Evolutionary conservation across 2,797 vertebrate genomes (phyloP).

Genomic region (Nyctalus aviator): DNA sequence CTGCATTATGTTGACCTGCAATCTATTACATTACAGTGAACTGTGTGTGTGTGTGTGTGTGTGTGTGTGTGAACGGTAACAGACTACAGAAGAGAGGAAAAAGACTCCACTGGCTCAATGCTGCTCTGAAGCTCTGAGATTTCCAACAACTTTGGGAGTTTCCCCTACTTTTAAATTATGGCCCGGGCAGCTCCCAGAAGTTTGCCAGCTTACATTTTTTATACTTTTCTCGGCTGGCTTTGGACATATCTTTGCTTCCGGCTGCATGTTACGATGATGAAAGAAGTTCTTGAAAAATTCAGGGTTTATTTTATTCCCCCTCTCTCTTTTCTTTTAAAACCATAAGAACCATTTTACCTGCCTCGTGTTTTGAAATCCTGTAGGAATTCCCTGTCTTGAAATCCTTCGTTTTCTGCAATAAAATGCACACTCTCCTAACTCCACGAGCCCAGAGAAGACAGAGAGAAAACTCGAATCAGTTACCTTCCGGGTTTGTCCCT

Average conservation of each 20-base stretch:
- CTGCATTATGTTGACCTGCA: neutral
- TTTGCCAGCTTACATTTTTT: neutral
- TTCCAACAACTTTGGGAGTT: neutral
- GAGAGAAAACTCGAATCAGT: slow-evolving; percentile 29
- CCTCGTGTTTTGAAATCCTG: slow-evolving; percentile 35
- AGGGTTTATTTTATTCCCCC: neutral
- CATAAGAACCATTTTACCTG: neutral
- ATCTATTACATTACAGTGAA: neutral
- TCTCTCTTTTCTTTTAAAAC: neutral
- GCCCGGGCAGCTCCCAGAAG: neutral
- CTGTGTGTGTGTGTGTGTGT: neutral
- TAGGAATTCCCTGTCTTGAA: slow-evolving; percentile 63
- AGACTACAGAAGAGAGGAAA: neutral
- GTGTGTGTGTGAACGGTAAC: neutral
- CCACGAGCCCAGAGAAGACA: slow-evolving; percentile 6
- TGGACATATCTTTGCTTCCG: neutral
- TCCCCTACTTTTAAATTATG: neutral
- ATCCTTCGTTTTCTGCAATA: slow-evolving; percentile 10
- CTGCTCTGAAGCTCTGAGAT: neutral
- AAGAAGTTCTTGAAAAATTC: slow-evolving; percentile 16
- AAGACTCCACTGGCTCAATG: neutral
- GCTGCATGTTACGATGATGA: neutral
- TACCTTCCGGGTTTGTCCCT: neutral
- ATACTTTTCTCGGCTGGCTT: neutral
- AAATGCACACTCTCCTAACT: slow-evolving; percentile 54